Base-by-base conservation (phyloP, 2,797 vertebrate species). In the Rhinophrynus dorsalis region DNA sequence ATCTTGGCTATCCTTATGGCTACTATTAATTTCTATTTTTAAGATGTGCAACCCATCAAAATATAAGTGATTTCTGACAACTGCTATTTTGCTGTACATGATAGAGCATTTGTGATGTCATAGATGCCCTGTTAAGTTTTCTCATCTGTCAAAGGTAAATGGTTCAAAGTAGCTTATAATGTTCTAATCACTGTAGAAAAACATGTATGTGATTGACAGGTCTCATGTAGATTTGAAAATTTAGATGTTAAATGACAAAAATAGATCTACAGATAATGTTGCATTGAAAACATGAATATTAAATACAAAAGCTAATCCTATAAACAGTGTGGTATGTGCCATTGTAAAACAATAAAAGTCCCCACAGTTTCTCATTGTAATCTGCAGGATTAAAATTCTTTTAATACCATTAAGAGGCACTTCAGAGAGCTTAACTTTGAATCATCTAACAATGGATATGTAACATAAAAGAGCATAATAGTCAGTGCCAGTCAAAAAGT, bases 101-200 rank as follows among this genome's bases (percentile, higher is more conserved):
- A 68, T 60, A 57, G n/a, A 27, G 45, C 21, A 38, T 60, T 45
- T 48, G 20, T 65, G 54, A 72, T 65, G 61, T 65, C 54, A 58
- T 27, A 12, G 15, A 59, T 59, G 20, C 52, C 42, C 24, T 58
- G 26, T 72, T 65, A 72, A 58, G 37, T 18, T 54, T 58, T 45
- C 23, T 64, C 45, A 65, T 27, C 54, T 65, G 61, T 72, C 61
- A 72, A 59, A 72, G 61, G 61, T 65, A 58, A 51, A 72, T 72
- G 29, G n/a, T 47, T 42, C 9, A 51, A 72, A 66, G 65, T 65
- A 72, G 61, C 57, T 33, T 33, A 30, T 51, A 27, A 65, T 72
- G 42, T 65, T 72, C 54, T 26, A 33, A 72, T 72, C 61, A 72
- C 44, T 26, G n/a, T 55, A 24, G 29, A 72, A 59, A 65, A 42